Percentiles rank a stretch among this genome's conserved stretches.
phyloP scores from a whole-genome alignment of 2,797 vertebrate species.

The Bryconaethiops microstoma region DNA sequence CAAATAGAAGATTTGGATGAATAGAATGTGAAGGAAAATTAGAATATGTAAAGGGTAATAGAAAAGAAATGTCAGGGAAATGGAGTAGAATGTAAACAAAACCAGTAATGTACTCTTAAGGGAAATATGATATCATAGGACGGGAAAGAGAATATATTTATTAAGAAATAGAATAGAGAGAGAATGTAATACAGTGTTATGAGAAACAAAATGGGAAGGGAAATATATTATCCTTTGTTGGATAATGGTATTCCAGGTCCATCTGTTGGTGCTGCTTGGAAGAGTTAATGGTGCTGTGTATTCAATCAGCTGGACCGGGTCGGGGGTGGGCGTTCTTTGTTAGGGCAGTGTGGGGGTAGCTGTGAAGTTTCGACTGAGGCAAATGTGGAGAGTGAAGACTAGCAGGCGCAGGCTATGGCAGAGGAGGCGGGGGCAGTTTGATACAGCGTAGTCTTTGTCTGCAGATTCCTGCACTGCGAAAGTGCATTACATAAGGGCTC shows the following conservation, averaged over 20 bases:
- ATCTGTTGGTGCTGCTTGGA: slow-evolving; percentile 2
- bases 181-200: not conserved
- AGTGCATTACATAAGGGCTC: slow-evolving; percentile 73
- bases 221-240: not conserved
- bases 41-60: not conserved
- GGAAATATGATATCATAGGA: too few species aligned
- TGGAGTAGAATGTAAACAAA: not conserved
- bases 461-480: slow-evolving; percentile 76
- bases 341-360: slow-evolving; percentile 30
- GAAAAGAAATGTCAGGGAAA: not conserved
- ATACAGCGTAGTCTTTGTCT: slow-evolving; percentile 79
- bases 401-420: slow-evolving; percentile 51
- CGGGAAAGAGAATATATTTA: too few species aligned
- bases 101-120: not conserved
- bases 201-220: not conserved
- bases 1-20: not conserved
- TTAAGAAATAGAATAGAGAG: not conserved
- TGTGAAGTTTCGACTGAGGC: slow-evolving; percentile 48
- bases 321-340: slow-evolving; percentile 38
- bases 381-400: slow-evolving; percentile 38
- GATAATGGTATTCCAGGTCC: not conserved
- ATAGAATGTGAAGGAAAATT: not conserved
- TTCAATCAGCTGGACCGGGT: slow-evolving; percentile 22
- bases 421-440: slow-evolving; percentile 46
- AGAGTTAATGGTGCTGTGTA: slow-evolving; percentile 35